Conservation (phyloP, 2,888 invertebrate genomes). For the Dryobota labecula region DNA sequence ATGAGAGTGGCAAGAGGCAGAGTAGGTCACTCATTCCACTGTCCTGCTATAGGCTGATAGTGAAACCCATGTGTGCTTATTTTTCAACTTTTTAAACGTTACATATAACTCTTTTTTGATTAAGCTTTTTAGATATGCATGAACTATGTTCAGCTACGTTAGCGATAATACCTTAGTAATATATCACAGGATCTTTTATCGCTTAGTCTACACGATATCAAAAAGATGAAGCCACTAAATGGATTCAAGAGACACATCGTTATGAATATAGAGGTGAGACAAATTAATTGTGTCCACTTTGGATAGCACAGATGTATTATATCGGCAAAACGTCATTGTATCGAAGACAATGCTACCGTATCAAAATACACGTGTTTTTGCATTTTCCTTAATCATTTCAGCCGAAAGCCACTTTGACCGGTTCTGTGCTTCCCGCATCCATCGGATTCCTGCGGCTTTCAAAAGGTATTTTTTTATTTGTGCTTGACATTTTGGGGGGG, state of each 20-base stretch:
- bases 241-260: background rate
- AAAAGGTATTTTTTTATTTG: no score
- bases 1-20: background rate
- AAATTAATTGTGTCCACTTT: background rate
- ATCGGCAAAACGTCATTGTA: background rate
- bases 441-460: no score
- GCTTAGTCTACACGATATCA: background rate
- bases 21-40: background rate
- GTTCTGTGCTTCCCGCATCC: no score
- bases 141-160: no score
- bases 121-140: background rate
- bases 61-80: background rate
- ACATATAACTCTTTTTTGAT: background rate
- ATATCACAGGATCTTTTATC: background rate
- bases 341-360: background rate
- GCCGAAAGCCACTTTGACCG: no score
- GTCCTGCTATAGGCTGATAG: background rate
- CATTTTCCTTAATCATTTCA: no score
- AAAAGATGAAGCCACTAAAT: background rate
- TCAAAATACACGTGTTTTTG: background rate
- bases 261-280: background rate
- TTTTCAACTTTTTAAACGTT: background rate
- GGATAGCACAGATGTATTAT: background rate
- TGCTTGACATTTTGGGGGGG: no score
- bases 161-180: no score